Evolutionary conservation across 1,140 invertebrate genomes (phyloP).

Genomic region (Nilaparvata lugens): DNA sequence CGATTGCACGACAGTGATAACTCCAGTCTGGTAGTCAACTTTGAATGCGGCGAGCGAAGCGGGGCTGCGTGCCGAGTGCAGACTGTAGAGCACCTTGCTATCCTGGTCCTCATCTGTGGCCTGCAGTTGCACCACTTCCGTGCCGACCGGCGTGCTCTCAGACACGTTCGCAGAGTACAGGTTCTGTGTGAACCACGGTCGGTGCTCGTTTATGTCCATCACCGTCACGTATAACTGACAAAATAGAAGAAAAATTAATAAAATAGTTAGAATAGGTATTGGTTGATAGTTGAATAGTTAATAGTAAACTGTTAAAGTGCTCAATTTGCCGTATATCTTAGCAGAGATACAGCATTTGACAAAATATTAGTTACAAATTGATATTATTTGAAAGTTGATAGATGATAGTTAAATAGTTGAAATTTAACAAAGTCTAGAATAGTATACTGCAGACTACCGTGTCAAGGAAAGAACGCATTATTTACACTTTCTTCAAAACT

Average conservation of each 20-base stretch:
- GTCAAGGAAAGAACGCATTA: too few species aligned
- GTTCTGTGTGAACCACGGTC: conserved; percentile 60
- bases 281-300: too few species aligned
- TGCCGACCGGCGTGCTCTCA: conserved; percentile 54
- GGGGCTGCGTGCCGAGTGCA: conserved; percentile 64
- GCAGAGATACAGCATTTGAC: too few species aligned
- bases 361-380: too few species aligned
- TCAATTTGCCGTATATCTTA: too few species aligned
- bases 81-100: conserved; percentile 61
- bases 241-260: conserved; percentile 12
- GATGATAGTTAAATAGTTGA: too few species aligned
- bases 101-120: conserved; percentile 63
- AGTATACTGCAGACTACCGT: too few species aligned
- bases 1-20: conserved; percentile 54
- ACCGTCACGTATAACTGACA: conserved; percentile 56
- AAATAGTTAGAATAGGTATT: neutral
- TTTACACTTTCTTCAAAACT: too few species aligned
- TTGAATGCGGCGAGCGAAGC: conserved; percentile 67
- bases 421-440: too few species aligned
- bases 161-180: conserved; percentile 66
- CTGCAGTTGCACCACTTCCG: conserved; percentile 51
- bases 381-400: too few species aligned
- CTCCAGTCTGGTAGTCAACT: conserved; percentile 67
- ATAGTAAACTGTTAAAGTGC: too few species aligned
- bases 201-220: conserved; percentile 74